Evolutionary conservation across 2,888 invertebrate species (phyloP), one percentile per base, ranked within the genome.

Genomic region (Cordilura impudica): DNA sequence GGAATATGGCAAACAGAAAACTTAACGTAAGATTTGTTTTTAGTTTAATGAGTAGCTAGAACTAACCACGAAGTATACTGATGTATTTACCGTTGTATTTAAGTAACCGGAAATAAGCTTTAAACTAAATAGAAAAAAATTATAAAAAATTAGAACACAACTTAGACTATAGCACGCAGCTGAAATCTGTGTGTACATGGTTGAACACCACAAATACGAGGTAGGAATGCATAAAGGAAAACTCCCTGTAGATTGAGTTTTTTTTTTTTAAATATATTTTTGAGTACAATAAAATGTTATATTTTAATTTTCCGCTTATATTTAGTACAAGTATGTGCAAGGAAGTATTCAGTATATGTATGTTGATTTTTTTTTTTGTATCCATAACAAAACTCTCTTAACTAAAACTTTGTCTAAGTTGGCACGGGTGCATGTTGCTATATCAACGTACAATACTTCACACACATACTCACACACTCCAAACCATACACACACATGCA

Each of bases 291-390:
- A 76, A 61, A 69, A 70, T 60, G 8, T 49, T 54, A 74, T 70
- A 74, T 73, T 73, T 78, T 78, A 78, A 78, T 78, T 78, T 78
- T 78, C 78, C 78, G 78, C 53, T 70, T 65, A 26, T 6, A n/a
- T 26, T 26, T 26, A 4, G 26, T 26, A 26, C 61, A 23, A 14
- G 21, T 60, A 5, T 53, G 26, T 69, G 54, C 26, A 31, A 45
- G 8, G 35, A 18, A 35, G 12, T 45, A 54, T 54, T 51, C 21
- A 54, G 43, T n/a, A n/a, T 53, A 39, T 45, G 19, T 47, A 19
- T 49, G 21, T 35, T 47, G 43, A 53, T 39, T 7, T 21, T 31
- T 39, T n/a, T 56, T 47, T 19, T 60, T 53, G 66, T 67, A 67
- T 8, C 12, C 21, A 23, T 31, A 49, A 49, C 45, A 47, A 75